Base-by-base conservation (phyloP, 2,888 invertebrate genomes). In the Glyphotaelius pellucidus region DNA sequence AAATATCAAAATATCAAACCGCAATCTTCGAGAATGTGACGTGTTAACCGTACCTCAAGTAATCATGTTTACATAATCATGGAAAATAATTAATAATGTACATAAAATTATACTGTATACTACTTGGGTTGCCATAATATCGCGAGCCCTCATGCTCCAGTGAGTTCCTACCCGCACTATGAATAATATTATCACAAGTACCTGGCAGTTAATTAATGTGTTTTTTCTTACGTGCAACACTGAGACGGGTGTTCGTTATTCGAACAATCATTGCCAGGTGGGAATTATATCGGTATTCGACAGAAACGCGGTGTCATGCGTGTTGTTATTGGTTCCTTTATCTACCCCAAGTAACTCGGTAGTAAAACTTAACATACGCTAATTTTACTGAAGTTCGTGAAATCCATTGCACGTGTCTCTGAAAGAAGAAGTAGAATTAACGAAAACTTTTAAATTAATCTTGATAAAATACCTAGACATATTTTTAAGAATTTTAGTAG, bases 211-310 rank as follows among this genome's bases (percentile, higher is more conserved):
- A n/a, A 67, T 67, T 67, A 67, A 67, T 67, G 67, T 67, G 25
- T 67, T 83, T 83, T 32, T 38, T 83, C 32, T 83, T 83, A 83
- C 31, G 25, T 38, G 83, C 83, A 35, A 83, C 32, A 83, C 35
- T 38, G 32, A 83, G 83, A 38, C 35, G 83, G 83, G 83, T 83
- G 83, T 31, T 19, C 83, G 25, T 15, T 19, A 31, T 83, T 32
- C 83, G 83, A 31, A 31, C 35, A 31, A 32, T 31, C 15, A 83
- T 15, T 15, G 35, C 83, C 83, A 83, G 83, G 83, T 83, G 83
- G 32, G 35, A 83, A 19, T 83, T 83, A 35, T 83, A 83, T 83
- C 83, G 32, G 83, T 35, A 83, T 83, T 83, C 25, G 83, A 25
- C 83, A 83, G 83, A 83, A 83, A 83, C n/a, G 35, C 35, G 25